phyloP scores from a whole-genome alignment of 1,140 invertebrate species.

The Battus philenor region DNA sequence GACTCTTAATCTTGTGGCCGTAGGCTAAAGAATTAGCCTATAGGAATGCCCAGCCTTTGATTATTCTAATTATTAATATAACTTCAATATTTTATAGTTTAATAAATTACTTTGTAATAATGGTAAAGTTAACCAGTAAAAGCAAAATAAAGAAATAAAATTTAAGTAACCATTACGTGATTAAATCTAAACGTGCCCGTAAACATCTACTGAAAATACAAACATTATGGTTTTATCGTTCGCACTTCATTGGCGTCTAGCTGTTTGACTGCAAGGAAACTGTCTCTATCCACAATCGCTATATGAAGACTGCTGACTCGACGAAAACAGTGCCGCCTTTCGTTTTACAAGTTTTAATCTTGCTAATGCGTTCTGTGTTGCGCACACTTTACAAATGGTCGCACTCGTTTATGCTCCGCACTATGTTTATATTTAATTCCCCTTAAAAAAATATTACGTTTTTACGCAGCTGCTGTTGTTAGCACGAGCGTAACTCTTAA shows the following conservation, averaged over 20 bases:
- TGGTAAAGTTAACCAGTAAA: too few relatives aligned
- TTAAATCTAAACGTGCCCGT: too few relatives aligned
- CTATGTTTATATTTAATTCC: slow-evolving; percentile 42
- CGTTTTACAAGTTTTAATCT: slow-evolving; percentile 67
- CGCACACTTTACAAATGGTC: slow-evolving; percentile 50
- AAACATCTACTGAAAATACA: too few relatives aligned
- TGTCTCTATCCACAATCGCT: neutral
- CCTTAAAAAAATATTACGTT: slow-evolving; percentile 25
- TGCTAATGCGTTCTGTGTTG: slow-evolving; percentile 58
- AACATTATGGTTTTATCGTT: slow-evolving; percentile 25
- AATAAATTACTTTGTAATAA: too few relatives aligned
- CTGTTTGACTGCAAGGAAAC: slow-evolving; percentile 17
- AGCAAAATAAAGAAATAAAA: too few relatives aligned
- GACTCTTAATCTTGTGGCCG: too few relatives aligned
- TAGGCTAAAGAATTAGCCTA: too few relatives aligned
- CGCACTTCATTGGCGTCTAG: slow-evolving; percentile 13
- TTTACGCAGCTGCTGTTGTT: slow-evolving; percentile 19
- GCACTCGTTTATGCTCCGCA: slow-evolving; percentile 30
- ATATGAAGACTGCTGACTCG: slow-evolving; percentile 19
- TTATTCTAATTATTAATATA: too few relatives aligned
- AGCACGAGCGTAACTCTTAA: slow-evolving; percentile 15
- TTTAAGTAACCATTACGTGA: too few relatives aligned
- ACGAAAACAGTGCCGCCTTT: slow-evolving; percentile 40
- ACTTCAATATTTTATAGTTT: too few relatives aligned
- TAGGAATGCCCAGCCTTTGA: too few relatives aligned